Evolutionary conservation across 2,888 invertebrate genomes (phyloP), one percentile per base, ranked within the genome.

Genomic region (Eutolmus rufibarbis): DNA sequence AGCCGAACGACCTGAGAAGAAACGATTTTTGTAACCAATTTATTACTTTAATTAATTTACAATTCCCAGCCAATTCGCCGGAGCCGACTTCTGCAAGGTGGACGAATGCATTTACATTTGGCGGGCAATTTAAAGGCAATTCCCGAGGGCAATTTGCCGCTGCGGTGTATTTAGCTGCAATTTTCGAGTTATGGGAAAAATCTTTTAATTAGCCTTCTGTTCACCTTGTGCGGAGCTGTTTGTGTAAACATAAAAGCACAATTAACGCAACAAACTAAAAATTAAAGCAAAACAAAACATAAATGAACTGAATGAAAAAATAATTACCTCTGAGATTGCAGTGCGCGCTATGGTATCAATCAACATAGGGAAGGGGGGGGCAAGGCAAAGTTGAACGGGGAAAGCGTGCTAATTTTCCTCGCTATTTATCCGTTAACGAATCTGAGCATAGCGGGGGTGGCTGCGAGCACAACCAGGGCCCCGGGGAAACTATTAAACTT

Each of bases 251-350:
- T 66, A 66, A 66, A 66, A 23, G 23, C 8, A n/a, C 51, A 51
- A 51, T 76, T 76, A 16, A 34, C 40, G 31, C 19, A 76, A 40
- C 0, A 37, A 76, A 76, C 40, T 37, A 8, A 37, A 76, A 34
- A 34, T 76, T n/a, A 76, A 76, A 84, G 8, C 28, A 19, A 37
- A 78, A 76, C 31, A 51, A 77, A 14, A 40, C 37, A 43, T 37
- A 74, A 74, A 14, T 31, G 7, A 56, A 86, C 86, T 16, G 57
- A 86, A 8, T 34, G 56, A 37, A 82, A 86, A 51, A 19, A 88
- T n/a, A 86, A 74, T 88, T 87, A 88, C 87, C 88, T 88, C 87
- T 66, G 78, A 78, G 51, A 84, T 86, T 86, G 86, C 76, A 84
- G 66, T 74, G 4, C 84, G 86, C 81, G 87, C 81, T 34, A 87